phyloP scores from a whole-genome alignment of 2,113 vertebrate genomes.

The Prinia subflava region DNA sequence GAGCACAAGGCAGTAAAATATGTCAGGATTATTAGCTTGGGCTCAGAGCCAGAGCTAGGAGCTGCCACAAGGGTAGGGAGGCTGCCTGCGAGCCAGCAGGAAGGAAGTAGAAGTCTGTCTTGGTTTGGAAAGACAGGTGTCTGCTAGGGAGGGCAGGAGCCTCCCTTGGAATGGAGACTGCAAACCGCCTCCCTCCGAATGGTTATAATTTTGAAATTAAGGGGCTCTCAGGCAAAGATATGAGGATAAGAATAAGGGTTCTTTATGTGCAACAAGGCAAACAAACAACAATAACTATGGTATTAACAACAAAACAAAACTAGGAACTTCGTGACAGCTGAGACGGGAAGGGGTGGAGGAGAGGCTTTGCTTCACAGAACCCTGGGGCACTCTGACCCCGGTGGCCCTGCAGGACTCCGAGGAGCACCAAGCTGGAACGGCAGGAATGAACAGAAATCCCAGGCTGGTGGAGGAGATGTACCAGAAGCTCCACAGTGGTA shows the following conservation, averaged over 20 bases:
- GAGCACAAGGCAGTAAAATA: conserved; percentile 20
- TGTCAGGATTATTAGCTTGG: conserved; percentile 27
- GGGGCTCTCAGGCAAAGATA: too few species aligned
- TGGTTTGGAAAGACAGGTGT: not conserved
- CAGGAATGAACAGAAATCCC: not conserved
- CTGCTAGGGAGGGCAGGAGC: too few species aligned
- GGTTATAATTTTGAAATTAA: too few species aligned
- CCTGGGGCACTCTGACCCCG: not conserved
- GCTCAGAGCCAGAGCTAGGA: conserved; percentile 31
- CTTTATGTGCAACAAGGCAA: not conserved
- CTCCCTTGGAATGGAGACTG: too few species aligned
- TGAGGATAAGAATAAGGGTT: too few species aligned
- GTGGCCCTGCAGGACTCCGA: not conserved
- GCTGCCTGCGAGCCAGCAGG: conserved; percentile 15
- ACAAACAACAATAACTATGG: not conserved
- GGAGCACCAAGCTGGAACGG: not conserved
- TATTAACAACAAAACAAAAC: not conserved
- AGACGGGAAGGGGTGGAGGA: not conserved
- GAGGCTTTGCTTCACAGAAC: not conserved
- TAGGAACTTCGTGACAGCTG: not conserved
- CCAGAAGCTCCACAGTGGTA: not conserved
- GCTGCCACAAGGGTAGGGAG: conserved; percentile 21
- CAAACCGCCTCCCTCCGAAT: too few species aligned
- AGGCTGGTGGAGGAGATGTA: not conserved
- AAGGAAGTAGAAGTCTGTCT: conserved; percentile 27